Percentiles rank a stretch among this genome's conserved stretches.
Evolutionary conservation across 1,140 invertebrate genomes (phyloP).

Genomic region (fruit fly (Drosophila melanogaster)): DNA sequence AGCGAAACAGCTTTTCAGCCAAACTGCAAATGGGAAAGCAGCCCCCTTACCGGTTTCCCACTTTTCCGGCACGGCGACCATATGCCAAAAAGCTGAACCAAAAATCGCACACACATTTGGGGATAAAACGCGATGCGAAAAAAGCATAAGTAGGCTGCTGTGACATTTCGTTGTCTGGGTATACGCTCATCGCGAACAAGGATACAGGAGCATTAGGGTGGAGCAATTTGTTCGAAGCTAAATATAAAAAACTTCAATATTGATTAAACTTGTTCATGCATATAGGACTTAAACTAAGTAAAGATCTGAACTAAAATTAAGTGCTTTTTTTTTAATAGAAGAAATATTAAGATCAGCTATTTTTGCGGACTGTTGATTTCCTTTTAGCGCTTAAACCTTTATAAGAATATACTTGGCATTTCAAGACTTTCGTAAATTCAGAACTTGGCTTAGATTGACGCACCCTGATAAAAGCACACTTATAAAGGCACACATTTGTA

Average conservation of each 20-base stretch:
- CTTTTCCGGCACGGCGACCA: constrained; percentile 18
- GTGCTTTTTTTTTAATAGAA: no score
- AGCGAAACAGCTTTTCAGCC: constrained; percentile 40
- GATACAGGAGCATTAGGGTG: constrained; percentile 9
- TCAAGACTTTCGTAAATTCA: not conserved
- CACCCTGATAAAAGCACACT: constrained; percentile 18
- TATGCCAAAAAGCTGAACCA: constrained; percentile 54
- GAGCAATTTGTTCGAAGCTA: not conserved
- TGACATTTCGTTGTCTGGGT: constrained; percentile 63
- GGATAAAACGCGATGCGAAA: constrained; percentile 1
- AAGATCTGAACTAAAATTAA: no score
- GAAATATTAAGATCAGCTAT: no score
- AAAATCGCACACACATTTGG: constrained; percentile 40
- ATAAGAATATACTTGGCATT: no score
- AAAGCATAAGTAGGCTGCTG: constrained; percentile 54
- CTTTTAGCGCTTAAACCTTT: no score
- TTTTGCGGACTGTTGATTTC: no score
- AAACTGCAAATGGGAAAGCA: constrained; percentile 21
- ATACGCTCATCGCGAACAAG: constrained; percentile 41
- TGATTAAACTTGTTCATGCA: no score
- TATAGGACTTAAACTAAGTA: no score
- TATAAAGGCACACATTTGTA: constrained; percentile 28
- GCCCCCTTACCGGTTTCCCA: not conserved
- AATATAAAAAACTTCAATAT: not conserved
- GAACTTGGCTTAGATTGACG: not conserved